Evolutionary conservation across 2,888 invertebrate genomes (phyloP), one percentile per base, ranked within the genome.

Genomic region (Ditula angustiorana): DNA sequence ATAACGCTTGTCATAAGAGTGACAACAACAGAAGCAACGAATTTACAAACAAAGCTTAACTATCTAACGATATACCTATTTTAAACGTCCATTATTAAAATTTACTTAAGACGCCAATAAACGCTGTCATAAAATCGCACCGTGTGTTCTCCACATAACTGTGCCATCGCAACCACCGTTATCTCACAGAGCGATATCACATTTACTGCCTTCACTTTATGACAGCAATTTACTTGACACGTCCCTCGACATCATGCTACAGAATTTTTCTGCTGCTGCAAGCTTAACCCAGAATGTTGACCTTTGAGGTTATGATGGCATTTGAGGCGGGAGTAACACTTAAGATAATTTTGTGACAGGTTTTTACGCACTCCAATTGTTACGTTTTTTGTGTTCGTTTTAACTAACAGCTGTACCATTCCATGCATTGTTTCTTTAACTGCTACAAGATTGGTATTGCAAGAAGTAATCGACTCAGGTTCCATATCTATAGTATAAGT

Each of bases 171-270:
- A 35, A 24, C 44, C 26, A 56, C 56, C 62, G 62, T 62, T 56
- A 62, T 23, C 62, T 56, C 37, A 44, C 23, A 28, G 7, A n/a
- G 56, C 37, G 49, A 56, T 56, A 53, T 61, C 8, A 47, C 28
- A 49, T 62, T 62, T 56, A 62, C 30, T n/a, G 8, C 41, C 41
- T 16, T 62, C 8, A 24, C 28, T 56, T 62, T 62, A 62, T 41
- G 56, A 49, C 30, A 28, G 56, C 35, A 62, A 62, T 62, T 62
- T 30, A 8, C 49, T n/a, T 62, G 62, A 49, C 62, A 37, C 37
- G n/a, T 62, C 28, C 26, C 21, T 16, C 28, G 28, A 44, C 37
- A 50, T 41, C 50, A 52, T 24, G 41, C 37, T 57, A 13, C 8
- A 23, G 23, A 24, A 33, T 50, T 30, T 50, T 30, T 50, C 19